Evolutionary conservation across 2,797 vertebrate genomes (phyloP).

Genomic region (Enteromius radiatus): DNA sequence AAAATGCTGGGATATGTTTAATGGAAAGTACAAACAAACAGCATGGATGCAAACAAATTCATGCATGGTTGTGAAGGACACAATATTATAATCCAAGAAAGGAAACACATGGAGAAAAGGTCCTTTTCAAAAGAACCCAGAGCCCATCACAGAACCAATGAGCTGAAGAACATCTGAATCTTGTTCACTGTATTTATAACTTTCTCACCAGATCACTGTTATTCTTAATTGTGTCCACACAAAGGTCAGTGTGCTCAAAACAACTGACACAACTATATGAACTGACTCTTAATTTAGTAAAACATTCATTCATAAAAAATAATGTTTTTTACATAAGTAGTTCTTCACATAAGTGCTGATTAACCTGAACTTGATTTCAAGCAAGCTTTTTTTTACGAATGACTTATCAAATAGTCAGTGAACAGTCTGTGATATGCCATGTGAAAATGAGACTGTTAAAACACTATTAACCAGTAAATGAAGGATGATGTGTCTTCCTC

Average conservation of each 20-base stretch:
- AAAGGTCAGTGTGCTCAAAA: background rate
- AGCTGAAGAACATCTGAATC: background rate
- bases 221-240: too few species aligned
- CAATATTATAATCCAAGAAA: background rate
- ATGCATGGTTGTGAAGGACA: background rate
- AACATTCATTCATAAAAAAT: background rate
- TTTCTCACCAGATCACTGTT: background rate
- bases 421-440: background rate
- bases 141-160: background rate
- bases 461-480: background rate
- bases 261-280: background rate
- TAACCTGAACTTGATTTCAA: background rate
- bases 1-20: background rate
- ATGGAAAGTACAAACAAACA: constrained; percentile 6
- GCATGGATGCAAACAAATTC: background rate
- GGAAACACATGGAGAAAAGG: background rate
- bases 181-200: background rate
- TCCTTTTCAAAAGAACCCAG: background rate
- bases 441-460: background rate
- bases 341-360: background rate
- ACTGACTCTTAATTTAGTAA: background rate
- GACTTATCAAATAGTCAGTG: too few species aligned
- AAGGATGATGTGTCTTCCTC: too few species aligned
- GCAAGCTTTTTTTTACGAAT: too few species aligned
- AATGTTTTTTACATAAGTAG: background rate